Evolutionary conservation across 2,113 vertebrate genomes (phyloP).

Genomic region (Caracal caracal): DNA sequence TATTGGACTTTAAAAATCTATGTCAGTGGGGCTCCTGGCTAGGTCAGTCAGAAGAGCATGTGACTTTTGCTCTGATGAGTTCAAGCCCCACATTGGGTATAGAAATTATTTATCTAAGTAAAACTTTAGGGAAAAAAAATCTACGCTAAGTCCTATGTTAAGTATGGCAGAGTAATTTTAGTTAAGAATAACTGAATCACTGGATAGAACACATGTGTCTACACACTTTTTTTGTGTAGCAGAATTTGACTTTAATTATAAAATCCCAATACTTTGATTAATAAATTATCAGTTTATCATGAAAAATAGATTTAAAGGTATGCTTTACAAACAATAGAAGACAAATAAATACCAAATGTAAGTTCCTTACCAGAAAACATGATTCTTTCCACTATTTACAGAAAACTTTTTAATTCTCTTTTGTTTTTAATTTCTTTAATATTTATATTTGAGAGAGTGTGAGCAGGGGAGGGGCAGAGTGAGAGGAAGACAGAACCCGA

Average conservation of each 20-base stretch:
- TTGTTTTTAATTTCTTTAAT: too few relatives aligned
- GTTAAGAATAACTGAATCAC: not conserved
- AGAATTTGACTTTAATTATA: not conserved
- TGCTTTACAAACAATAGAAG: not conserved
- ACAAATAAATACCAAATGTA: constrained; percentile 13
- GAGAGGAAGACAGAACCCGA: too few relatives aligned
- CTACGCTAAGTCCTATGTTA: not conserved
- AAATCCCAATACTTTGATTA: not conserved
- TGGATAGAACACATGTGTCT: not conserved
- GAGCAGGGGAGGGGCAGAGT: too few relatives aligned
- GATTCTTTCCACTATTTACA: not conserved
- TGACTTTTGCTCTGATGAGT: not conserved
- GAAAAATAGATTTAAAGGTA: not conserved
- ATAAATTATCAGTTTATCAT: not conserved
- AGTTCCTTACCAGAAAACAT: not conserved
- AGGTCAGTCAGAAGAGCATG: not conserved
- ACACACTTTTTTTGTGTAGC: not conserved
- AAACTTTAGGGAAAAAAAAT: not conserved
- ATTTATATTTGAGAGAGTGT: too few relatives aligned
- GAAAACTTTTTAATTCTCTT: not conserved
- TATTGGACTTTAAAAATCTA: not conserved
- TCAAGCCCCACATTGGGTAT: not conserved
- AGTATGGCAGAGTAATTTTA: not conserved
- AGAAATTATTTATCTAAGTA: not conserved
- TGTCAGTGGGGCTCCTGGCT: not conserved